Evolutionary conservation across 2,797 vertebrate species (phyloP), one percentile per base, ranked within the genome.

Genomic region (Lagodon rhomboides): DNA sequence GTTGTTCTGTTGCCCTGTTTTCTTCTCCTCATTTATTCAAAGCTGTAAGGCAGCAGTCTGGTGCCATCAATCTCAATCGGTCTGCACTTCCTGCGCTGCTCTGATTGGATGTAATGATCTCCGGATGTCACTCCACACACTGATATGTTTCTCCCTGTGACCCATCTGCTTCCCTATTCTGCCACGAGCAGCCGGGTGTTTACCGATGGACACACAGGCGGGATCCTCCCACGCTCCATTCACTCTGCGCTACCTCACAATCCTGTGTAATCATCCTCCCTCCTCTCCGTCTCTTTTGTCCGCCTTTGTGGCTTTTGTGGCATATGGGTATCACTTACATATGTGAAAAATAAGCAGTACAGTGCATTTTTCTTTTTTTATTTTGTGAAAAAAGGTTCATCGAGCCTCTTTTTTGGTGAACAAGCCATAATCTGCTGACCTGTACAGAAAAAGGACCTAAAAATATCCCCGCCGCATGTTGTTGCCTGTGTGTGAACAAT

Each of bases 61-160:
- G 73, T 81, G 85, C 91, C 89, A 91, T 93, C 91, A 85, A 89
- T 93, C 92, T 93, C 92, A 87, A 90, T 93, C 85, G 81, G 72
- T 61, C 84, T 70, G 76, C 87, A 88, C 93, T 93, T 91, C 89
- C 91, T 92, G 88, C 79, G 22, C 84, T 3, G 73, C 83, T 93
- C 90, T 92, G 89, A 95, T 94, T 94, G 94, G 91, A 87, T 46
- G 89, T 94, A 94, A 93, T 93, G 93, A 95, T 93, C 93, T 91
- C 88, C 84, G 91, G 87, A 90, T 92, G 91, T 93, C 89, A 86
- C 88, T 90, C 86, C 76, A 50, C 82, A 83, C 88, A 81, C 85
- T 85, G 91, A 92, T 91, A 89, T 79, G 86, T 90, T 90, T 91
- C 85, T 83, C 80, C 62, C 82, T 60, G 85, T 91, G 88, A 93